Percentiles rank a stretch among this genome's conserved stretches.
phyloP scores from a whole-genome alignment of 2,888 invertebrate genomes.

The Chymomyza fuscimana region DNA sequence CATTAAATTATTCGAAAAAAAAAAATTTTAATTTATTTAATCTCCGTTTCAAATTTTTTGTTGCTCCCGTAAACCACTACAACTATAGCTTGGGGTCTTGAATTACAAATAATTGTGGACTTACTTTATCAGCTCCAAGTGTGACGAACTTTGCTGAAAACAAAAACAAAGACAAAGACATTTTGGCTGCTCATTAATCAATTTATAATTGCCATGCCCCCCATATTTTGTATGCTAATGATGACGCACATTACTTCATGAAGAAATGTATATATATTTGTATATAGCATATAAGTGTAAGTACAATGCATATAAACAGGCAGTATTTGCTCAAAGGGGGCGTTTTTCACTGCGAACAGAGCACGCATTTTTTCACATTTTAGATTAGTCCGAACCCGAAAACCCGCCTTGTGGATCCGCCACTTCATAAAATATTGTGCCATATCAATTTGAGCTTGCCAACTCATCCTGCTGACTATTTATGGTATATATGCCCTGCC shows the following conservation, averaged over 20 bases:
- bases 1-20: neutral
- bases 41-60: neutral
- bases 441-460: neutral
- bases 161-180: neutral
- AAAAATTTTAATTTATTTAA: neutral
- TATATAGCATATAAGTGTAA: too few species aligned
- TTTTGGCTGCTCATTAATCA: slow-evolving; percentile 40
- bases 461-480: slow-evolving; percentile 17
- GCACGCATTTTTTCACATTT: too few species aligned
- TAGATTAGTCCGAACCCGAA: too few species aligned
- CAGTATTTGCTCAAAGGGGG: too few species aligned
- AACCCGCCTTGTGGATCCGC: too few species aligned
- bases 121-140: neutral
- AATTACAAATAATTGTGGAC: neutral
- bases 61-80: neutral
- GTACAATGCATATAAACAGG: too few species aligned
- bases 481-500: slow-evolving; percentile 30
- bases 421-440: neutral
- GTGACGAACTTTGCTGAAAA: neutral
- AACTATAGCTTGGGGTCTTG: neutral
- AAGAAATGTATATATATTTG: slow-evolving; percentile 31
- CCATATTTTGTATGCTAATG: slow-evolving; percentile 1
- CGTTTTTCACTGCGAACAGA: too few species aligned
- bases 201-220: slow-evolving; percentile 33
- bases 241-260: slow-evolving; percentile 4